phyloP scores from a whole-genome alignment of 64 coral and sea anemone species.

The Montipora cactus region DNA sequence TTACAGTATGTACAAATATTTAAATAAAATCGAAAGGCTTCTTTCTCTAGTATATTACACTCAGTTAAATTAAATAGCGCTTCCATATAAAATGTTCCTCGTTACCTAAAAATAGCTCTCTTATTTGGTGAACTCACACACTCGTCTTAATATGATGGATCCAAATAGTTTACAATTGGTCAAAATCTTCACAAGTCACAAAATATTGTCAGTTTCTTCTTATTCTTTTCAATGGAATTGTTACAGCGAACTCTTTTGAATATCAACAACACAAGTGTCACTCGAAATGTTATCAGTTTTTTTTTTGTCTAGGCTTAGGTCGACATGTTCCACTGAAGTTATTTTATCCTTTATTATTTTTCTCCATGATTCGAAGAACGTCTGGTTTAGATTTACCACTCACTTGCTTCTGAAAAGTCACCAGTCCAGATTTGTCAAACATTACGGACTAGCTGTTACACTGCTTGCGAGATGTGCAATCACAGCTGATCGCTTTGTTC shows the following conservation, averaged over 20 bases:
- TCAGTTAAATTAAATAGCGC: slow-evolving; percentile 7
- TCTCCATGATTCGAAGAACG: neutral
- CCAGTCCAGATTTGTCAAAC: neutral
- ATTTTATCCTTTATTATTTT: neutral
- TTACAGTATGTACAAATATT: slow-evolving; percentile 34
- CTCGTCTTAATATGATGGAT: neutral
- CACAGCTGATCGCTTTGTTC: neutral
- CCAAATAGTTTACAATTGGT: neutral
- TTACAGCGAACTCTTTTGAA: neutral
- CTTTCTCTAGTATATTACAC: slow-evolving; percentile 34
- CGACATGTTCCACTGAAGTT: neutral
- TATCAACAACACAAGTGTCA: too few species aligned
- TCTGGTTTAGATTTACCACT: neutral
- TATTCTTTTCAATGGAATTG: neutral
- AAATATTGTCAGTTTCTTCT: neutral
- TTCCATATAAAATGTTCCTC: slow-evolving; percentile 14
- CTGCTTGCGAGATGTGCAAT: too few species aligned
- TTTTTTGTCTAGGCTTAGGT: neutral
- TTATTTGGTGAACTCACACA: neutral
- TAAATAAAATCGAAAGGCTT: slow-evolving; percentile 28
- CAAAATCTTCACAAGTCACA: neutral
- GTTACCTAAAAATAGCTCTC: slow-evolving; percentile 2
- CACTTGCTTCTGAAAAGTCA: neutral
- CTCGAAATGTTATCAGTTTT: neutral
- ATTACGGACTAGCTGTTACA: neutral